A percentile compares a stretch with the other conserved stretches of the same genome.
phyloP scores from a whole-genome alignment of 2,888 invertebrate genomes.

The Brenthis ino region DNA sequence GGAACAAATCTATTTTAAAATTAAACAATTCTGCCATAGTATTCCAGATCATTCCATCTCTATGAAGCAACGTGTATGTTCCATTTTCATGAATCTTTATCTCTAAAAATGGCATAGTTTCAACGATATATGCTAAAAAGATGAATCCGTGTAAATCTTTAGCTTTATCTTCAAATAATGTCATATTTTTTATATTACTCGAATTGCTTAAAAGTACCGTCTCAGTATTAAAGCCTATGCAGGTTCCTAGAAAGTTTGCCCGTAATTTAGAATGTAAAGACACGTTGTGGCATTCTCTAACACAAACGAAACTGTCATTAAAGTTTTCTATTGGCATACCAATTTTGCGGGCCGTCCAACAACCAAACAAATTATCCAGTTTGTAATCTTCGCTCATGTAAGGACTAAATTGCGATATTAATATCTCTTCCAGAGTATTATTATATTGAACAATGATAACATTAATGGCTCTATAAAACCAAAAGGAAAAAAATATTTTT shows the following conservation, averaged over 20 bases:
- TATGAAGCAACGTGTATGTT: conserved; percentile 49
- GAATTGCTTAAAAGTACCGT: conserved; percentile 44
- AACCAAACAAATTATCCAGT: conserved; percentile 54
- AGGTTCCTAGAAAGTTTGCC: conserved; percentile 59
- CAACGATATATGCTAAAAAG: conserved; percentile 51
- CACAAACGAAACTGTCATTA: conserved; percentile 56
- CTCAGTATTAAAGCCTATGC: conserved; percentile 56
- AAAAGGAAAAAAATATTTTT: conserved; percentile 60
- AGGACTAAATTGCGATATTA: conserved; percentile 56
- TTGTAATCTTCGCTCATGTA: conserved; percentile 52
- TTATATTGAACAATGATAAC: conserved; percentile 56
- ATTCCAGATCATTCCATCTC: conserved; percentile 70
- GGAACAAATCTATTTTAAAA: conserved; percentile 61
- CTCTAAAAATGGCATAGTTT: conserved; percentile 57
- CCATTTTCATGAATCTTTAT: conserved; percentile 52
- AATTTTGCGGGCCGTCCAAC: conserved; percentile 58
- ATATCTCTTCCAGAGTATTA: conserved; percentile 44
- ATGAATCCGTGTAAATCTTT: conserved; percentile 61
- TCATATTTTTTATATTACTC: conserved; percentile 31
- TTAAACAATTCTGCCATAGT: conserved; percentile 61
- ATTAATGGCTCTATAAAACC: conserved; percentile 62
- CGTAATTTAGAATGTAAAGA: conserved; percentile 54
- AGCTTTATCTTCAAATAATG: conserved; percentile 59
- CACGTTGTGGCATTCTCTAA: conserved; percentile 57
- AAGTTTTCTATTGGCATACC: conserved; percentile 54